Percentiles rank a stretch among this genome's conserved stretches.
These are phyloP conservation scores for Drosophila koepferae DNA, from an alignment of 2,888 invertebrate species.

Conservation along the genomic window DNA sequence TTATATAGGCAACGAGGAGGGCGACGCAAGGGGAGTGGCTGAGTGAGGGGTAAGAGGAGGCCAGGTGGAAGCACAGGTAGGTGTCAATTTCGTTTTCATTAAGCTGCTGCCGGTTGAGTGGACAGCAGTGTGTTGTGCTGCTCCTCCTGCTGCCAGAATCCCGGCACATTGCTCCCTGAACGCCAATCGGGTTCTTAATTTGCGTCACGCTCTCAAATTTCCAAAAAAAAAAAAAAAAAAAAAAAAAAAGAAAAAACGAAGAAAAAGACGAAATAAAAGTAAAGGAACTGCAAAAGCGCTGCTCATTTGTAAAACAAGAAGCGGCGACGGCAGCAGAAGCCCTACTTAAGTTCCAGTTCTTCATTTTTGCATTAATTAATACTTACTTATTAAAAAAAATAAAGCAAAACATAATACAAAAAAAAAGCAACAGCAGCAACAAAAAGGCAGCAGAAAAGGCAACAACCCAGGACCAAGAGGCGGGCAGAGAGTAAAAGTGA, in stretches of 20 bases:
- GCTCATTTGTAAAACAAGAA: conserved; percentile 71
- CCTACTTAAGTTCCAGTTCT: conserved; percentile 68
- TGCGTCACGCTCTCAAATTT: conserved; percentile 70
- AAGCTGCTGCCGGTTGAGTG: conserved; percentile 78
- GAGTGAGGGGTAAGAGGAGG: not conserved
- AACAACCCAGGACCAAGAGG: conserved; percentile 28
- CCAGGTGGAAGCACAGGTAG: conserved; percentile 36
- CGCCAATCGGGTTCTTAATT: conserved; percentile 64
- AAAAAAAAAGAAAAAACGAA: conserved; percentile 23
- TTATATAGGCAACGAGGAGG: conserved; percentile 16
- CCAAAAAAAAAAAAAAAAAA: conserved; percentile 32
- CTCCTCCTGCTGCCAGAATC: not conserved
- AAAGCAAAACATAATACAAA: conserved; percentile 4
- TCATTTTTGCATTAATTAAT: conserved; percentile 77
- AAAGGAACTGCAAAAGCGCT: conserved; percentile 45
- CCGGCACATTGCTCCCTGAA: conserved; percentile 38
- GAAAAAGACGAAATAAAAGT: conserved; percentile 17
- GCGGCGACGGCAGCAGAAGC: conserved; percentile 57
- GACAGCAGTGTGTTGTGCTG: conserved; percentile 26
- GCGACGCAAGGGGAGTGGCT: too few species aligned
- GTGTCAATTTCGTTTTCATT: conserved; percentile 81
- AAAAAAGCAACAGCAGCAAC: conserved; percentile 14
- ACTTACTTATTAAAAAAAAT: conserved; percentile 62
- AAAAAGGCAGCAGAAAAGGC: conserved; percentile 19
- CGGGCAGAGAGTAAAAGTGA: conserved; percentile 3